A percentile compares a stretch with the other conserved stretches of the same genome.
Evolutionary conservation across 2,888 invertebrate species (phyloP).

Genomic region (Tortricodes alternella): DNA sequence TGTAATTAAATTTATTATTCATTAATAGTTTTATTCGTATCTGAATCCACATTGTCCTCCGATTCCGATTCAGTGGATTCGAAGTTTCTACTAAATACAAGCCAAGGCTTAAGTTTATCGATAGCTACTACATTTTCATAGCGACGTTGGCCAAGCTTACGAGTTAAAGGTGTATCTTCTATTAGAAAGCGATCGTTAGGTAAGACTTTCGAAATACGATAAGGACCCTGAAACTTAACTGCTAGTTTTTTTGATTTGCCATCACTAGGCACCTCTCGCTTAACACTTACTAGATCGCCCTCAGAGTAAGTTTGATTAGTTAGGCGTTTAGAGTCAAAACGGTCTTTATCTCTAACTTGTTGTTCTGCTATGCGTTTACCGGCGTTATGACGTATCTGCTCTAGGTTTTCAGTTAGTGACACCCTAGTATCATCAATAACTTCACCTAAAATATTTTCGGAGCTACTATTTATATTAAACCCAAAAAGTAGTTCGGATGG

Average conservation of each 20-base stretch:
- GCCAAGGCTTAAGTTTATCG: not conserved
- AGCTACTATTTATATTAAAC: not conserved
- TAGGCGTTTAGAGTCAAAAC: not conserved
- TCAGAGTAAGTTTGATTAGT: not conserved
- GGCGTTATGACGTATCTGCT: not conserved
- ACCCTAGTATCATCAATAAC: constrained; percentile 1
- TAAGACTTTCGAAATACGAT: not conserved
- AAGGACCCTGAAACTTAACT: not conserved
- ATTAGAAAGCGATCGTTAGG: not conserved
- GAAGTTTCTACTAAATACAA: not conserved
- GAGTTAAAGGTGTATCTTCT: not conserved
- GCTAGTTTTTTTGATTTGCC: not conserved
- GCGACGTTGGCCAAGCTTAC: not conserved
- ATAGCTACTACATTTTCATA: not conserved
- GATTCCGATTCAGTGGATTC: not conserved
- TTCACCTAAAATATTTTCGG: not conserved
- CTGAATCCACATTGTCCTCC: no score
- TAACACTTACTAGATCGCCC: not conserved
- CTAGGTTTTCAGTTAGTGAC: not conserved
- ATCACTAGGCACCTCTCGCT: not conserved
- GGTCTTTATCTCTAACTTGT: not conserved
- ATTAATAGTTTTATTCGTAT: no score
- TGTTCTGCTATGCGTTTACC: not conserved
- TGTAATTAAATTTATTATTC: no score
- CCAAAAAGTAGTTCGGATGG: no score